A percentile compares a stretch with the other conserved stretches of the same genome.
phyloP scores from a whole-genome alignment of 2,797 vertebrate genomes.

The Dallia pectoralis region DNA sequence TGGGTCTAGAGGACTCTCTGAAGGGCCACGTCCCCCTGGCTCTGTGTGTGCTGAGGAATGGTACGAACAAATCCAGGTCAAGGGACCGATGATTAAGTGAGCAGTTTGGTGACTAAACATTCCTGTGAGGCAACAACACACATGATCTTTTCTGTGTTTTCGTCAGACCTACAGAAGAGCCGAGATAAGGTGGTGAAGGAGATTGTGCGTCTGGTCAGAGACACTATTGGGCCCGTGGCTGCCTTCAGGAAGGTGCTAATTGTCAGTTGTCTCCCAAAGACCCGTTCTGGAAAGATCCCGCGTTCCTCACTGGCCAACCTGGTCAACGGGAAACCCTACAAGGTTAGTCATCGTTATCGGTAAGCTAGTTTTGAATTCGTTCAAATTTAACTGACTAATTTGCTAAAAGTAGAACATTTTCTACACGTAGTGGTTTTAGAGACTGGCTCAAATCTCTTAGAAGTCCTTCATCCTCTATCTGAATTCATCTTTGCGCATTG shows the following conservation, averaged over 20 bases:
- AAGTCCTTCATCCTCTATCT: too few relatives aligned
- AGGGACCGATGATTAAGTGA: neutral
- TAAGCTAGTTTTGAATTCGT: neutral
- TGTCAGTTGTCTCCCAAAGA: slow-evolving; percentile 87
- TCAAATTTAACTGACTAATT: neutral
- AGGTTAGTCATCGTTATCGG: slow-evolving; percentile 66
- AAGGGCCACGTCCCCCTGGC: slow-evolving; percentile 92
- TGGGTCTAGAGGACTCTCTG: slow-evolving; percentile 86
- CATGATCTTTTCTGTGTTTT: neutral
- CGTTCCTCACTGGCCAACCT: slow-evolving; percentile 84
- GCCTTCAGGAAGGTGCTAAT: slow-evolving; percentile 87
- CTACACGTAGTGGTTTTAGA: too few relatives aligned
- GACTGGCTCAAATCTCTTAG: too few relatives aligned
- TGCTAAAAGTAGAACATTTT: neutral
- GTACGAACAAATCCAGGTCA: slow-evolving; percentile 66
- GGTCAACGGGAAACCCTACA: slow-evolving; percentile 87
- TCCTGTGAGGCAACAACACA: neutral
- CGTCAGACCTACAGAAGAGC: slow-evolving; percentile 70
- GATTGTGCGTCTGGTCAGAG: slow-evolving; percentile 82
- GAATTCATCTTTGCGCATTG: too few relatives aligned
- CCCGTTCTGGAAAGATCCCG: slow-evolving; percentile 94
- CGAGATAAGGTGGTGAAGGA: slow-evolving; percentile 72
- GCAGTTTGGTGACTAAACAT: neutral
- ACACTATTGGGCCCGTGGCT: slow-evolving; percentile 88
- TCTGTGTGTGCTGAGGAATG: slow-evolving; percentile 85